A percentile compares a stretch with the other conserved stretches of the same genome.
phyloP scores from a whole-genome alignment of 1,140 invertebrate species.

The Heliconius congener region DNA sequence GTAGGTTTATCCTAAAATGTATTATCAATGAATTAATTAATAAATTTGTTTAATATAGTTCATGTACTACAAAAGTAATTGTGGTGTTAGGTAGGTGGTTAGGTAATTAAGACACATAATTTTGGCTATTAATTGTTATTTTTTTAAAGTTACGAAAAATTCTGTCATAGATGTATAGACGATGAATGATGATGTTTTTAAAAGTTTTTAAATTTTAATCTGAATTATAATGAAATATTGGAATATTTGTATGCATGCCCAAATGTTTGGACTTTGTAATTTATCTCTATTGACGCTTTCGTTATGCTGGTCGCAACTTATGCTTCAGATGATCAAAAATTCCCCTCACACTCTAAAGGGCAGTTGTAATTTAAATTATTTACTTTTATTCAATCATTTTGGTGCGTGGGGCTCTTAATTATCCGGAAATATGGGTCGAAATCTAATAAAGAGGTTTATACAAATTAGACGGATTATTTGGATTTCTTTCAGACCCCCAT shows the following conservation, averaged over 20 bases:
- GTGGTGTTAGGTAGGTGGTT: no score
- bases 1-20: slow-evolving; percentile 22
- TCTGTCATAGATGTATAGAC: no score
- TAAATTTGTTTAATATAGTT: neutral
- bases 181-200: no score
- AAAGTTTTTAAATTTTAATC: neutral
- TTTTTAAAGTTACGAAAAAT: no score
- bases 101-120: no score
- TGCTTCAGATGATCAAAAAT: slow-evolving; percentile 12
- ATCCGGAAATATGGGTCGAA: slow-evolving; percentile 32
- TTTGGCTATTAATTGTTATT: no score
- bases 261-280: slow-evolving; percentile 5
- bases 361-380: slow-evolving; percentile 32
- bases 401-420: slow-evolving; percentile 31
- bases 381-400: slow-evolving; percentile 30
- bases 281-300: slow-evolving; percentile 2
- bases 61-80: no score
- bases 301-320: slow-evolving; percentile 20
- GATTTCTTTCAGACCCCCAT: slow-evolving; percentile 16
- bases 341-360: slow-evolving; percentile 16
- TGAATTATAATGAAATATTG: neutral
- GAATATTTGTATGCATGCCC: neutral
- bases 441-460: slow-evolving; percentile 26
- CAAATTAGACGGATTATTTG: neutral
- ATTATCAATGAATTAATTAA: neutral